Evolutionary conservation across 2,113 vertebrate species (phyloP), one percentile per base, ranked within the genome.

Genomic region (Melanerpes aurifrons): DNA sequence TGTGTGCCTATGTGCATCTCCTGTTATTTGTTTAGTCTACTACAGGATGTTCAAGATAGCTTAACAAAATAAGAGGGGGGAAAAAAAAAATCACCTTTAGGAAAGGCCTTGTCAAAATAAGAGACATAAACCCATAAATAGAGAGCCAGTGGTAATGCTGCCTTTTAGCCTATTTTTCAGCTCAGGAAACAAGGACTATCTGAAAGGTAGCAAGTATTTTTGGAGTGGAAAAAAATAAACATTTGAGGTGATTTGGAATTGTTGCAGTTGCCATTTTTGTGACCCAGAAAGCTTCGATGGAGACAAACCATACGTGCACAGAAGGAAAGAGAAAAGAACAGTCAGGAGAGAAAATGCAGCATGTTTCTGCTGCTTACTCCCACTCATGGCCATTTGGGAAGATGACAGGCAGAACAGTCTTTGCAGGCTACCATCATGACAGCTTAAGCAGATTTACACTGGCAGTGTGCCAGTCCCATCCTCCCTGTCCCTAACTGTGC

Each of bases 291-390:
- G 86, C 88, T 96, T 94, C 75, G 94, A 11, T 32, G 62, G 45
- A 92, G 84, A 90, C 67, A 80, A 86, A 93, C 84, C 74, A 68
- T 86, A 87, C 2, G 2, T 43, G 77, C 70, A 79, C 93, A 93
- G 92, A 87, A 90, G 92, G 79, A 43, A 89, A 75, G 32, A 94
- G 73, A 96, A 96, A 96, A 94, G 96, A 96, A 93, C 93, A 94
- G 92, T 95, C 95, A 96, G 67, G 83, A 78, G 0, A 86, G 70
- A 90, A 95, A 93, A 84, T 25, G 66, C 73, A 77, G 90, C 76
- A 28, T 74, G 87, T 90, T 95, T 95, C 93, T 88, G 88, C 56
- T 93, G 80, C 90, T 94, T 59, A 83, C 93, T 95, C 95, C 96
- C 90, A 94, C 96, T 83, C 92, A 63, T 47, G 94, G 96, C 68